A percentile compares a stretch with the other conserved stretches of the same genome.
These are phyloP conservation scores for Podabrus alpinus DNA, from an alignment of 2,888 invertebrate species.

Conservation along the genomic window DNA sequence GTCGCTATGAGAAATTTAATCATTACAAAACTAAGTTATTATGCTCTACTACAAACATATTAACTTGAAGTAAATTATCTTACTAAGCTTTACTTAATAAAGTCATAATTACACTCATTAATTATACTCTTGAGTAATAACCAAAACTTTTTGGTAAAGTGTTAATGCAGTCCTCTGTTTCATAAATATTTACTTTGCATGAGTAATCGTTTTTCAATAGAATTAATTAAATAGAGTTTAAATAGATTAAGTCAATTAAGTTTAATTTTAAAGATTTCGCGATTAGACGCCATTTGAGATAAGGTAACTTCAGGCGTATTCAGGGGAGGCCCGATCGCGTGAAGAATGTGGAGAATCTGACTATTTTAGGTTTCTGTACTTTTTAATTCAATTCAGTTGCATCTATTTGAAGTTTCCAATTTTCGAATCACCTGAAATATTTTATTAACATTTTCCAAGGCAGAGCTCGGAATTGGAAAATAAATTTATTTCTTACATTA, in stretches of 20 bases:
- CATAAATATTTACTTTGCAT: background rate
- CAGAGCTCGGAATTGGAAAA: too few relatives aligned
- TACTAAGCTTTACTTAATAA: background rate
- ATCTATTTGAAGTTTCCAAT: too few relatives aligned
- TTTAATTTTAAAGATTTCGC: background rate
- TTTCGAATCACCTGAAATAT: too few relatives aligned
- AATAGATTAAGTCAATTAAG: too few relatives aligned
- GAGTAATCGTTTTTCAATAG: background rate
- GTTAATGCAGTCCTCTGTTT: background rate
- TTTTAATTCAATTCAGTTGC: too few relatives aligned
- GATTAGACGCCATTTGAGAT: too few relatives aligned
- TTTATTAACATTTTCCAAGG: too few relatives aligned
- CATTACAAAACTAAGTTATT: background rate
- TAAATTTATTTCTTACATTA: too few relatives aligned
- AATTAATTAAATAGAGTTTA: too few relatives aligned
- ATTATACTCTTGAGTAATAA: background rate
- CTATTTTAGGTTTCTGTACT: too few relatives aligned
- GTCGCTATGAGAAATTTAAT: background rate
- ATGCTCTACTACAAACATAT: background rate
- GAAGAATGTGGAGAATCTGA: too few relatives aligned
- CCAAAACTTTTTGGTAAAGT: background rate
- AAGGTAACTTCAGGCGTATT: background rate
- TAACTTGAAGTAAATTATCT: constrained; percentile 1
- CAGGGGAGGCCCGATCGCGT: too few relatives aligned
- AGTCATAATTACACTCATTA: background rate